Conservation (phyloP, 1,140 invertebrate species). For the Artemia franciscana region DNA sequence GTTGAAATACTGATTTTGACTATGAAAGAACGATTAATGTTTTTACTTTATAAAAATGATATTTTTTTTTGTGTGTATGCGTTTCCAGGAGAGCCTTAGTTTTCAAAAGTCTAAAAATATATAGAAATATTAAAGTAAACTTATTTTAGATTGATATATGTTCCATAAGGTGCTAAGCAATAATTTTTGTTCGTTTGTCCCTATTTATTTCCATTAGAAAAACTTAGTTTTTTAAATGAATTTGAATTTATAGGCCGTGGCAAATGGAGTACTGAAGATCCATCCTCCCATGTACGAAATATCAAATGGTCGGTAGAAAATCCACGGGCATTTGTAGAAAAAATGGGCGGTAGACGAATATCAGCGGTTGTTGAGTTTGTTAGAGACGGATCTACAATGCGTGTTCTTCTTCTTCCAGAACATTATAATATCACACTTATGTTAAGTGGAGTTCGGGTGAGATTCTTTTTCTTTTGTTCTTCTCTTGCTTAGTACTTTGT, state of each 20-base stretch:
- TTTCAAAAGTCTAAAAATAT: too few relatives aligned
- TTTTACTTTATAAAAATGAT: too few relatives aligned
- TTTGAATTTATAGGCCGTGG: constrained; percentile 24
- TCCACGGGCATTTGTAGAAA: constrained; percentile 53
- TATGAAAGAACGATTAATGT: too few relatives aligned
- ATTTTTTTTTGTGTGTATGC: too few relatives aligned
- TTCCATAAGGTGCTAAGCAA: too few relatives aligned
- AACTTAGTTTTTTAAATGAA: too few relatives aligned
- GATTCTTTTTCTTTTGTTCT: constrained; percentile 13
- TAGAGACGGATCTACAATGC: constrained; percentile 79
- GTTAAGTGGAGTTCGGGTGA: constrained; percentile 71
- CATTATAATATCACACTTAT: constrained; percentile 76
- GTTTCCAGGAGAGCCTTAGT: too few relatives aligned
- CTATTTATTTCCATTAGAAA: too few relatives aligned
- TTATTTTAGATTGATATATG: too few relatives aligned
- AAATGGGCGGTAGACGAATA: constrained; percentile 47
- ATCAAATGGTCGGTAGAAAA: constrained; percentile 71
- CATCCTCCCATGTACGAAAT: constrained; percentile 38
- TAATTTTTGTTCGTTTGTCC: too few relatives aligned
- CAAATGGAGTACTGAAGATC: neutral
- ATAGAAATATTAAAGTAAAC: too few relatives aligned
- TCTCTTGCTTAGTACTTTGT: neutral
- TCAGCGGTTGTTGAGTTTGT: constrained; percentile 84
- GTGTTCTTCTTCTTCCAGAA: constrained; percentile 63
- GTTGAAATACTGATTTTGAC: too few relatives aligned